phyloP scores from a whole-genome alignment of 2,113 vertebrate species.

The Caracal caracal region DNA sequence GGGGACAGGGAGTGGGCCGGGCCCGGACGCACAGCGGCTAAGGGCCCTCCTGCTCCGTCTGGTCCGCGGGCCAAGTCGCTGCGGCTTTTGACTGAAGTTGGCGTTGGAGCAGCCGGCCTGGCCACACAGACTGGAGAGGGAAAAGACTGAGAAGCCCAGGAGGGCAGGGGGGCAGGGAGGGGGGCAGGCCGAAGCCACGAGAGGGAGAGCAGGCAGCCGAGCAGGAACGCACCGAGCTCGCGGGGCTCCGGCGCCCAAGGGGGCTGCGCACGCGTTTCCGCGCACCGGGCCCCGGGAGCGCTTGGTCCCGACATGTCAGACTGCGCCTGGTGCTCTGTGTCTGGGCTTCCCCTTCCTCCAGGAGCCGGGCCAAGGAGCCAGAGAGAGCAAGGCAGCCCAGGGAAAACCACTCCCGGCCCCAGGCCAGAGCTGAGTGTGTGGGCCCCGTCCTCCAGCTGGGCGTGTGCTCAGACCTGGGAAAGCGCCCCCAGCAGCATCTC shows the following conservation, averaged over 20 bases:
- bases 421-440: background rate
- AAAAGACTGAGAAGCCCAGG: background rate
- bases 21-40: accelerated
- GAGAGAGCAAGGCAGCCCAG: background rate
- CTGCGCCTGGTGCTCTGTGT: accelerated
- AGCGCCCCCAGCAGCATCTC: background rate
- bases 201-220: background rate
- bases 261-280: background rate
- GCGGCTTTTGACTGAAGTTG: accelerated
- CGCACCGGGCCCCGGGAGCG: accelerated
- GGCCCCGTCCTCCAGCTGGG: background rate
- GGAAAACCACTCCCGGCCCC: accelerated
- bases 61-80: no score
- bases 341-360: background rate
- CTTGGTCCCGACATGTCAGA: background rate
- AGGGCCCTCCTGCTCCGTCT: accelerated
- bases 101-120: background rate
- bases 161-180: no score
- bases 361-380: background rate
- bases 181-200: background rate
- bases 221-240: background rate
- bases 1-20: accelerated
- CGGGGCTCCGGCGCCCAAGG: accelerated
- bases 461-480: background rate
- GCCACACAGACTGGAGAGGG: accelerated